Percentiles rank a stretch among this genome's conserved stretches.
Evolutionary conservation across 2,113 vertebrate species (phyloP).

Genomic region (Furnarius figulus): DNA sequence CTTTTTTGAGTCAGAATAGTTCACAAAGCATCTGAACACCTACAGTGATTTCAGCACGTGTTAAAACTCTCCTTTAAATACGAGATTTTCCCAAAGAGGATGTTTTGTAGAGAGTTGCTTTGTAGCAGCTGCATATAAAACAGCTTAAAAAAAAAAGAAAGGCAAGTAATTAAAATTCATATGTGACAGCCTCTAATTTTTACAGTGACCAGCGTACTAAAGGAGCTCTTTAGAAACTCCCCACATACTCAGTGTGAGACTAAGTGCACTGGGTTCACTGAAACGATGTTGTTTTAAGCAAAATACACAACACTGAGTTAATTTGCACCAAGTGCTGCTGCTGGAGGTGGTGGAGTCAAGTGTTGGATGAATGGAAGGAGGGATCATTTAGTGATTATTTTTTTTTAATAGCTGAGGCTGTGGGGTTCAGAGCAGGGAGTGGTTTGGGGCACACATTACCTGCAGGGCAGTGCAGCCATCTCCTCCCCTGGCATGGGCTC

Average conservation of each 20-base stretch:
- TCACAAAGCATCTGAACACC: background rate
- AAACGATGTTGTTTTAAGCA: background rate
- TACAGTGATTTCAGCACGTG: rapidly evolving
- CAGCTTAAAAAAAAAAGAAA: background rate
- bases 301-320: background rate
- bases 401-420: too few relatives aligned
- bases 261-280: rapidly evolving
- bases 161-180: background rate
- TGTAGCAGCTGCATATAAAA: background rate
- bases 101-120: background rate
- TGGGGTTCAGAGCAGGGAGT: rapidly evolving
- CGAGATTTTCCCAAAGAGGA: background rate
- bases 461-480: background rate
- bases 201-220: background rate
- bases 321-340: background rate
- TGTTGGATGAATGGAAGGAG: background rate
- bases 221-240: background rate
- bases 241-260: background rate
- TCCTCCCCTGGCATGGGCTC: background rate
- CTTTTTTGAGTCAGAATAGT: background rate
- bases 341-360: rapidly evolving
- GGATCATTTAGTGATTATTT: background rate
- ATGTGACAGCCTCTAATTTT: background rate
- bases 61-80: background rate
- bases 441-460: background rate